Percentiles rank a stretch among this genome's conserved stretches.
These are phyloP conservation scores for Berghia stephanieae DNA, from an alignment of 1,140 invertebrate species.

Conservation along the genomic window DNA sequence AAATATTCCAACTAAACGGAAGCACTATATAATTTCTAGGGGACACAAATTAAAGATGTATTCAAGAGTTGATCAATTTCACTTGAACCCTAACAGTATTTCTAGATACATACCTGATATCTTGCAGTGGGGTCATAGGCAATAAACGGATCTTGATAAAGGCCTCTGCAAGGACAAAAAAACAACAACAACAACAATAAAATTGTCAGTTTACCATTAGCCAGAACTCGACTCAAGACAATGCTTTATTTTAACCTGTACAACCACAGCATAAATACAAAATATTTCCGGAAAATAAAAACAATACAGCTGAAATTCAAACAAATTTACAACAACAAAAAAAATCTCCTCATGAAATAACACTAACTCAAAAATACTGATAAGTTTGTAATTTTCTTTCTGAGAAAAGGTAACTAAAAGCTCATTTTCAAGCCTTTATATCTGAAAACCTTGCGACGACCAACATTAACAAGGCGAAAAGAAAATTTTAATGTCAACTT, in stretches of 20 bases:
- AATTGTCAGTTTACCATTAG: no score
- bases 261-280: no score
- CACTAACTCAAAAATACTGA: background rate
- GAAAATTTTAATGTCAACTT: slow-evolving; percentile 75
- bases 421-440: no score
- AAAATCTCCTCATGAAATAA: background rate
- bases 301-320: background rate
- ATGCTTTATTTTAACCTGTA: no score
- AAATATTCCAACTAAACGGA: no score
- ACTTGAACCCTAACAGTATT: background rate
- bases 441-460: no score
- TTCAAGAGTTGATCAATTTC: background rate
- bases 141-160: slow-evolving; percentile 93
- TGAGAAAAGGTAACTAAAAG: no score
- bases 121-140: slow-evolving; percentile 70
- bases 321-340: background rate
- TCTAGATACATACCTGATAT: slow-evolving; percentile 76
- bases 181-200: background rate
- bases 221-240: no score
- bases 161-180: slow-evolving; percentile 71
- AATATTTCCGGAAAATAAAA: no score
- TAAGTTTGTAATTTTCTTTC: background rate
- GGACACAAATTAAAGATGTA: background rate
- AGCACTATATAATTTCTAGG: background rate
- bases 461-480: no score